Base-by-base conservation (phyloP, 2,888 invertebrate species). In the Lithosia quadra region DNA sequence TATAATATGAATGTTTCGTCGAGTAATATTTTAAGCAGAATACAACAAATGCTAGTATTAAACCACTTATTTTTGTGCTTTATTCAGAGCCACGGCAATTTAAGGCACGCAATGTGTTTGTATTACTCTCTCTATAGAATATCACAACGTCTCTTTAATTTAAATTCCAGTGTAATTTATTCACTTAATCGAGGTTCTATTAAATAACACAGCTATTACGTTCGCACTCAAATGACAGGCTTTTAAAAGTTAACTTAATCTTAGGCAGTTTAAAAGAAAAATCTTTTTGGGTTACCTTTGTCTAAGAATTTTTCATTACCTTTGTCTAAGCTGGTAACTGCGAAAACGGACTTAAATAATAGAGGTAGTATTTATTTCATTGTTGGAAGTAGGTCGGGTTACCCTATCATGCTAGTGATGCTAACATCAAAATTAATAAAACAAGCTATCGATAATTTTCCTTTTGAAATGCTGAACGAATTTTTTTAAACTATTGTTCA, bases 381-480 rank as follows among this genome's bases (percentile, higher is more conserved):
- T 28, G 49, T 56, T 58, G 63, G 28, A 76, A 74, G 68, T 77
- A 61, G 75, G 77, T 76, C 73, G 64, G 63, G 21, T 71, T 77
- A 72, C 72, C 57, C 21, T n/a, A 28, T 57, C 36, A 55, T 59
- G 61, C 67, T 34, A 72, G 43, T 22, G n/a, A 36, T 36, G 34
- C 59, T 21, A 59, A 13, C 11, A 34, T 36, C 13, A 21, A 59
- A 21, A 15, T 59, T 34, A 1, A 5, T 43, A 39, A 15, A 39
- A 18, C 39, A 43, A 43, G 5, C 18, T 43, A 43, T 43, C 43
- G 43, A 43, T 18, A 43, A 18, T 43, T 43, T 43, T 5, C 7
- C 7, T 5, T 5, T 43, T 15, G 5, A 43, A 15, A 18, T 43
- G 18, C 18, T 43, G 18, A 18, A 43, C 18, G 7, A 18, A 43